Base-by-base conservation (phyloP, 1,140 invertebrate species). In the Apis laboriosa region DNA sequence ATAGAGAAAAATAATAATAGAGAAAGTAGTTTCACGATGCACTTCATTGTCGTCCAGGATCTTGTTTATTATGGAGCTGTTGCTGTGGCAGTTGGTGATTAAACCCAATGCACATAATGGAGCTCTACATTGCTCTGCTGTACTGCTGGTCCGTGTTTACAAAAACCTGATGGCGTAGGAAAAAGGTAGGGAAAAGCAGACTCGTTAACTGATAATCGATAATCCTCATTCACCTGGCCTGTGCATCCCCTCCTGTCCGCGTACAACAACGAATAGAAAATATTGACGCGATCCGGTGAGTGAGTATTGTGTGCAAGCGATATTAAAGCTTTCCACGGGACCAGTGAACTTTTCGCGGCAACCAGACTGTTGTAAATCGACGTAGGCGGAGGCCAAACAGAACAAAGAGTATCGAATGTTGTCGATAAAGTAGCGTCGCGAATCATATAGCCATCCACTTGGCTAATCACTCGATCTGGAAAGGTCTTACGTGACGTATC, bases 141-240 rank as follows among this genome's bases (percentile, higher is more conserved):
- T 64, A 74, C 56, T 66, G 60, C 78, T 21, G 21, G 24, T 13
- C 7, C 9, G 34, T 28, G 28, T 12, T 43, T 43, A 64, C 17
- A 56, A 64, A 64, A 63, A 80, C 64, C 15, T 51, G 24, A 5
- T 17, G 24, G 13, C 49, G 68, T 73, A 64, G 70, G 34, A 43
- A 43, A 43, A 73, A 77, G 56, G 12, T 43, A 66, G 13, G 83
- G 21, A 67, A 56, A 81, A 67, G 60, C 61, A 73, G 80, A 77
- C 64, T 55, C 60, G 80, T 74, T 86, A 86, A 83, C 80, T 83
- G 80, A 86, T 83, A 87, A 83, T 86, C 80, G 80, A 61, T 83
- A 86, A 79, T 49, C 71, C 77, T 83, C 56, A 61, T 77, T 74
- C 68, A 49, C 17, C 56, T 60, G 49, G 24, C 49, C 64, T 53